Base-by-base conservation (phyloP, 2,797 vertebrate genomes). In the Falco cherrug region DNA sequence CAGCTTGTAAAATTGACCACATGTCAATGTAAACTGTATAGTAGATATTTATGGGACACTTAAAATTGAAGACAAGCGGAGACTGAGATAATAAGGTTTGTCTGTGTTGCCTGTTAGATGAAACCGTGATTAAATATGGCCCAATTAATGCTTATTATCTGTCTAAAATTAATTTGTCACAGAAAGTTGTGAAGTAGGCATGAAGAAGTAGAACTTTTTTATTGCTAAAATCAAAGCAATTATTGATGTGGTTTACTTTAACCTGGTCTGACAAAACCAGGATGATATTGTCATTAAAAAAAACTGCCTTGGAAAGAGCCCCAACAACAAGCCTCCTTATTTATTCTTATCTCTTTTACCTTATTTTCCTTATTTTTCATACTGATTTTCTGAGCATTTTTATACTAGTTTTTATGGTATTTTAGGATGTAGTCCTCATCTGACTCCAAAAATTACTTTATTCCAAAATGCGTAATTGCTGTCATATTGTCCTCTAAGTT, bases 71-170 rank as follows among this genome's bases (percentile, higher is more conserved):
- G 84, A 68, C 57, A 84, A 95, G 73, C 73, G 51, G 61, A 93
- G 51, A 74, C 4, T 91, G 65, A 88, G 79, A 95, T 96, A 97
- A 94, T 77, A 81, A 92, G 69, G 28, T 79, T 91, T 80, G 41
- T 69, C 90, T 91, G 16, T 88, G 37, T 91, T 91, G 78, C 89
- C 64, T 93, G 3, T 93, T 94, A 96, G 94, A 91, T 96, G 53
- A 89, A 96, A 91, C 64, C 74, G 94, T 89, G 95, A 93, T 97
- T 96, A 95, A 94, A 77, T 89, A 80, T 11, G 5, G 41, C 89
- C 95, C 92, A 96, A 74, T 97, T 97, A 96, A 93, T 96, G 93
- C 90, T 80, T 96, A 35, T 97, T 96, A 95, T 93, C 87, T 95
- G 60, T 70, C 84, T 89, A 89, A 95, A 96, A 97, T 97, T 93